Conservation (phyloP, 2,797 vertebrate species). For the Eupleurogrammus muticus region DNA sequence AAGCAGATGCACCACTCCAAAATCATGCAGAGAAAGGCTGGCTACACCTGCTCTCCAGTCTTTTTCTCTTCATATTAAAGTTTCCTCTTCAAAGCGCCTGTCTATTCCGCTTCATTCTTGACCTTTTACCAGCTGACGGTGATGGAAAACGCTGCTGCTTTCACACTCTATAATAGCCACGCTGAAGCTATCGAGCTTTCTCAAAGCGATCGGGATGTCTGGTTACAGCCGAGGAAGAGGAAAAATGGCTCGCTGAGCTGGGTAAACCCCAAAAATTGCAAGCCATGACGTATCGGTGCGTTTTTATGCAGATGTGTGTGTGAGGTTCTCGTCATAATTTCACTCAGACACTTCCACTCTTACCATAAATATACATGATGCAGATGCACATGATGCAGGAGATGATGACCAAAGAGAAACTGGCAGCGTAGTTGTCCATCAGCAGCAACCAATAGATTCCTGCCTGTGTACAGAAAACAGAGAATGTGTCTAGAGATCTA, state of each 20-base stretch:
- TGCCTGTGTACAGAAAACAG: conserved; percentile 83
- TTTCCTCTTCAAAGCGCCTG: background rate
- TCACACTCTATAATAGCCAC: background rate
- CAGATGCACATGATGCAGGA: conserved; percentile 99
- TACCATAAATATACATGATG: conserved; percentile 98
- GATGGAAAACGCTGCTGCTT: background rate
- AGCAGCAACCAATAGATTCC: conserved; percentile 98
- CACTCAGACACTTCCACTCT: conserved; percentile 52
- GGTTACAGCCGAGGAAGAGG: background rate
- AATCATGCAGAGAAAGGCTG: no score
- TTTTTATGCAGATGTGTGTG: background rate
- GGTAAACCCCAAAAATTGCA: background rate
- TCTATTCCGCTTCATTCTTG: background rate
- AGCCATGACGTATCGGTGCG: background rate
- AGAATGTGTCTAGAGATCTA: background rate
- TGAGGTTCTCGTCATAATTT: background rate
- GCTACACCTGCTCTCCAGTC: no score
- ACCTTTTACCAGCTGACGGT: background rate
- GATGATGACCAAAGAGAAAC: conserved; percentile 97
- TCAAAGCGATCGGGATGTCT: background rate
- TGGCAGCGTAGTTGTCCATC: conserved; percentile 99
- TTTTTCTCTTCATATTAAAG: background rate
- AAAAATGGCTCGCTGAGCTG: background rate
- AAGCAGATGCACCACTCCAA: no score
- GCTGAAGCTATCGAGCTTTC: background rate